A percentile compares a stretch with the other conserved stretches of the same genome.
Evolutionary conservation across 2,113 vertebrate species (phyloP).

Genomic region (Salvator merianae): DNA sequence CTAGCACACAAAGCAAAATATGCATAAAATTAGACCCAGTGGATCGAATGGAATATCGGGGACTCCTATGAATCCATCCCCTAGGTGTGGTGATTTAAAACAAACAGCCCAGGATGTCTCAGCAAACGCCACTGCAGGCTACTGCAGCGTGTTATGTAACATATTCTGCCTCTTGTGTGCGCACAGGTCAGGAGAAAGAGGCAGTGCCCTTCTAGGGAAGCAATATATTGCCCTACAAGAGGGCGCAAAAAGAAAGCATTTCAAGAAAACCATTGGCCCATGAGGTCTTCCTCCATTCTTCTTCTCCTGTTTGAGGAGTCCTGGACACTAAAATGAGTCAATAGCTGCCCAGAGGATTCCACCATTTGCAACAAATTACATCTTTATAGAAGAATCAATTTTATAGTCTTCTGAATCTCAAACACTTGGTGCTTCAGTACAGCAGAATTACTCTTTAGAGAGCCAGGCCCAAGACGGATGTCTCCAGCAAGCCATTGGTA

Average conservation of each 20-base stretch:
- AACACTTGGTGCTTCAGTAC: conserved; percentile 64
- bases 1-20: neutral
- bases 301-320: conserved; percentile 34
- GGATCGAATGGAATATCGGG: too few relatives aligned
- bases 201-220: neutral
- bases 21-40: neutral
- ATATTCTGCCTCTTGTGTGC: too few relatives aligned
- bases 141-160: too few relatives aligned
- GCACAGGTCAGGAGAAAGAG: neutral
- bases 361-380: conserved; percentile 63
- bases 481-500: conserved; percentile 36
- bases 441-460: conserved; percentile 57
- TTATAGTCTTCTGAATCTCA: conserved; percentile 56
- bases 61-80: too few relatives aligned
- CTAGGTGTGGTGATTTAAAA: too few relatives aligned
- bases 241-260: conserved; percentile 13
- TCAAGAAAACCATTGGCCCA: conserved; percentile 22
- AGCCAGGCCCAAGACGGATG: conserved; percentile 27
- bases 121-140: too few relatives aligned
- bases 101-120: too few relatives aligned
- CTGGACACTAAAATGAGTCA: conserved; percentile 47
- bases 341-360: conserved; percentile 56
- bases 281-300: conserved; percentile 32
- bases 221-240: neutral
- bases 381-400: conserved; percentile 71